Evolutionary conservation across 1,140 invertebrate genomes (phyloP), one percentile per base, ranked within the genome.

Genomic region (Lineus longissimus): DNA sequence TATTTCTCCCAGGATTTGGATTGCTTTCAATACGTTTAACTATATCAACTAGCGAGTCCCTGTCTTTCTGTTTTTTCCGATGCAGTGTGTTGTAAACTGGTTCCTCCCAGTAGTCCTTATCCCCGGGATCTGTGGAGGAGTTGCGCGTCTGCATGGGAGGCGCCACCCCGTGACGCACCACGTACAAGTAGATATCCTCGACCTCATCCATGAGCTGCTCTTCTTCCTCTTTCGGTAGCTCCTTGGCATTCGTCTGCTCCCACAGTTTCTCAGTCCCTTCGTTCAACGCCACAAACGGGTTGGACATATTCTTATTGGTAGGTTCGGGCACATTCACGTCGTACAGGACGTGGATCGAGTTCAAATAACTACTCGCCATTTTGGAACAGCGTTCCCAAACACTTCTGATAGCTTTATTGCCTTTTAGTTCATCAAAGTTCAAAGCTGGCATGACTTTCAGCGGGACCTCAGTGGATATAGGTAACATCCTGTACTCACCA

Each of bases 121-220:
- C 76, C 43, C 75, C 76, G 1, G 76, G 77, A 64, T 77, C 76
- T 47, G 73, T 69, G 15, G 71, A 66, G 30, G 70, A 76, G 45
- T 72, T 71, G 19, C 40, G 25, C n/a, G 40, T 92, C 90, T 59
- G 91, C 91, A 83, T 90, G 15, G 69, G 68, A 31, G 95, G 83
- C 0, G 93, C 92, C 15, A 91, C 91, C 72, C 95, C 91, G 0
- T 94, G 94, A 41, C 74, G 73, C 54, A 94, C 84, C 0, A 97
- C 93, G 77, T 96, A 97, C 76, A 94, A 92, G 78, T 97, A 97
- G 63, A 97, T 94, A 81, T 95, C 92, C 84, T 97, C 94, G 68
- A 96, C 95, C 82, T 97, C 94, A 71, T 95, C 92, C 81, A 95
- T 95, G 19, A 79, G 67, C 29, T 73, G 63, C 69, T 95, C 91